These are phyloP conservation scores for Cryptocheilus praepositus DNA, from an alignment of 2,888 invertebrate species.

Conservation along the genomic window DNA sequence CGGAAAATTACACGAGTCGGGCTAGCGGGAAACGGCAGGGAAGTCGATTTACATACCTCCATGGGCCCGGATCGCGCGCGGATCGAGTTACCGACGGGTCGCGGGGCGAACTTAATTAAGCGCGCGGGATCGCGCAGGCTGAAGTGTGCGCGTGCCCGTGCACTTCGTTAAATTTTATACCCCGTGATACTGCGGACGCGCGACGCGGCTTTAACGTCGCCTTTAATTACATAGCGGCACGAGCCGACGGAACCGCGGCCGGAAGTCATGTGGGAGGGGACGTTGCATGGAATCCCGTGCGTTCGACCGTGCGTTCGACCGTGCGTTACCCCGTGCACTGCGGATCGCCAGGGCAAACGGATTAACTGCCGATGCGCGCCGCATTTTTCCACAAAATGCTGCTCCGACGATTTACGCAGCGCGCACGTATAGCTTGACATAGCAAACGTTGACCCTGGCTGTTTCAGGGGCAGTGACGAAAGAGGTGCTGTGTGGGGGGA, in stretches of 20 bases:
- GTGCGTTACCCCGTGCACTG: too few species aligned
- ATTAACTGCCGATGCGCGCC: too few species aligned
- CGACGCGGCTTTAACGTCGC: slow-evolving; percentile 4
- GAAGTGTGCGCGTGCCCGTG: slow-evolving; percentile 40
- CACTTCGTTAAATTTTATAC: slow-evolving; percentile 59
- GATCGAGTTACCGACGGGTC: slow-evolving; percentile 49
- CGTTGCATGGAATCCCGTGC: too few species aligned
- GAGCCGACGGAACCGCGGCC: slow-evolving; percentile 5
- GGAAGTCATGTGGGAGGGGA: background rate
- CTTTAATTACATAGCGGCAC: slow-evolving; percentile 32
- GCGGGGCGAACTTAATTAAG: slow-evolving; percentile 54
- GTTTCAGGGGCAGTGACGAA: too few species aligned
- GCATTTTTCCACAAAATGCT: too few species aligned
- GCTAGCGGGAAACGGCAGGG: slow-evolving; percentile 28
- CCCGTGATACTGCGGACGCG: slow-evolving; percentile 48
- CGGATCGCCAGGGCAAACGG: too few species aligned
- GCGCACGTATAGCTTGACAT: too few species aligned
- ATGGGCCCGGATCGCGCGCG: slow-evolving; percentile 49
- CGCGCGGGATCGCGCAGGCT: slow-evolving; percentile 40
- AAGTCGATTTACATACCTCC: slow-evolving; percentile 58
- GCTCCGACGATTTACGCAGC: too few species aligned
- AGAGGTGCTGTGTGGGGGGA: too few species aligned
- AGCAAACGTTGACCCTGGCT: too few species aligned
- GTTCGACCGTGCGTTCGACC: too few species aligned
- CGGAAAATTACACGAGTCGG: slow-evolving; percentile 51